Conservation (phyloP, 2,888 invertebrate species). For the Serripes groenlandicus region DNA sequence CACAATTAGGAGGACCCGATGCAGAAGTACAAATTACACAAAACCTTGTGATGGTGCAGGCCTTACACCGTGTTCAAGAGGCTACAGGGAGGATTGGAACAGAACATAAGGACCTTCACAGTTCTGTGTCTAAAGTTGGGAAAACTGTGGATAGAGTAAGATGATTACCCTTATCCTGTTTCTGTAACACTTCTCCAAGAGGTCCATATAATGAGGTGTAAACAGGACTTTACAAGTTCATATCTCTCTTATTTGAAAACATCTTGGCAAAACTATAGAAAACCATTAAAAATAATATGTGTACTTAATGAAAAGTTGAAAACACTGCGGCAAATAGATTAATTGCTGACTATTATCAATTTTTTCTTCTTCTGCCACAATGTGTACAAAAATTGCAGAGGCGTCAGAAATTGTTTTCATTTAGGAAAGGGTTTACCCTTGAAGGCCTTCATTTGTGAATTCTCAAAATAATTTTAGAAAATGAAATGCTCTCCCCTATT, state of each 20-base stretch:
- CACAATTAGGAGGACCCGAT: constrained; percentile 42
- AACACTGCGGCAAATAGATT: not conserved
- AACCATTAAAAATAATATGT: no score
- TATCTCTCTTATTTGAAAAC: no score
- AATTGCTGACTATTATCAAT: not conserved
- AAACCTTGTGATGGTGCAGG: constrained; percentile 90
- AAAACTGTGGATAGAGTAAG: constrained; percentile 95
- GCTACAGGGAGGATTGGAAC: constrained; percentile 91
- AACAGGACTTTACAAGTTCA: not conserved
- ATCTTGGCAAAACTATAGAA: no score
- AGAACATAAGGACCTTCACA: constrained; percentile 94
- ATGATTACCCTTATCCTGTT: no score
- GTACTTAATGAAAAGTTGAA: no score
- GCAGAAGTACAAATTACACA: constrained; percentile 90
- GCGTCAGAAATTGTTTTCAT: no score
- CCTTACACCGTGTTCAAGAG: constrained; percentile 92
- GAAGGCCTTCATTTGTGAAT: no score
- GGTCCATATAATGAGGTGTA: not conserved
- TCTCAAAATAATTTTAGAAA: no score
- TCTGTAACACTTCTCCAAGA: no score
- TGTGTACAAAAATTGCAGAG: not conserved
- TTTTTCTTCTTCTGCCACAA: constrained; percentile 8
- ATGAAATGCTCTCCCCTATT: no score
- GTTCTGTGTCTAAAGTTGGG: constrained; percentile 95
- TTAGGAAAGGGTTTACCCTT: no score